phyloP scores from a whole-genome alignment of 2,888 invertebrate genomes.

The Cheilosia impressa region DNA sequence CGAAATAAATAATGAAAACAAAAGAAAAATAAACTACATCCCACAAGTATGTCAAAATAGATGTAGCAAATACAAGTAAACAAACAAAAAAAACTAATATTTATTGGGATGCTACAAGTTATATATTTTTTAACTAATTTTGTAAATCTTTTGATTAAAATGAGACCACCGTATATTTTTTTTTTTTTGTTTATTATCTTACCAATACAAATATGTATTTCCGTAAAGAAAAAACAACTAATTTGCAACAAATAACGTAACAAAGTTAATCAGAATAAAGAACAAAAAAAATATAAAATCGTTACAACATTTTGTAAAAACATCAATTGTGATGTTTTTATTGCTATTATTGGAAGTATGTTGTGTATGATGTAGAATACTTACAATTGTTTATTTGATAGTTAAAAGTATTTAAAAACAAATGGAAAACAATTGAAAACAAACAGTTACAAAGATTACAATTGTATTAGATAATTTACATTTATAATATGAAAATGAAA shows the following conservation, averaged over 20 bases:
- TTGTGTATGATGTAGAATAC: conserved; percentile 59
- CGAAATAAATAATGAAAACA: conserved; percentile 21
- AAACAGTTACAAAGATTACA: conserved; percentile 33
- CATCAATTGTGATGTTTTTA: conserved; percentile 65
- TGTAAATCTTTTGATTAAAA: conserved; percentile 71
- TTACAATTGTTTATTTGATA: conserved; percentile 63
- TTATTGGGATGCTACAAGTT: conserved; percentile 24
- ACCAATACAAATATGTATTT: conserved; percentile 46
- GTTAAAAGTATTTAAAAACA: conserved; percentile 46
- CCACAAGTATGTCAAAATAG: conserved; percentile 30
- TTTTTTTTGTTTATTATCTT: conserved; percentile 43
- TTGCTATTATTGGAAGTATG: conserved; percentile 54
- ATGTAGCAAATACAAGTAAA: conserved; percentile 13
- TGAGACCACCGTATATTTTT: conserved; percentile 70
- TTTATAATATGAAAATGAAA: conserved; percentile 34
- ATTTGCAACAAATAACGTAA: conserved; percentile 33
- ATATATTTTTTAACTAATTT: conserved; percentile 43
- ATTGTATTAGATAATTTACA: conserved; percentile 62
- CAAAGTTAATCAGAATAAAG: conserved; percentile 21
- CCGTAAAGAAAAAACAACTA: conserved; percentile 27
- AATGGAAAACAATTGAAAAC: conserved; percentile 39
- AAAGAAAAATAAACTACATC: conserved; percentile 15
- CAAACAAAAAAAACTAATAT: not conserved
- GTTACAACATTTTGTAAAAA: conserved; percentile 62
- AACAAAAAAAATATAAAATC: conserved; percentile 34